Base-by-base conservation (phyloP, 2,113 vertebrate genomes). In the Anthoscopus minutus region DNA sequence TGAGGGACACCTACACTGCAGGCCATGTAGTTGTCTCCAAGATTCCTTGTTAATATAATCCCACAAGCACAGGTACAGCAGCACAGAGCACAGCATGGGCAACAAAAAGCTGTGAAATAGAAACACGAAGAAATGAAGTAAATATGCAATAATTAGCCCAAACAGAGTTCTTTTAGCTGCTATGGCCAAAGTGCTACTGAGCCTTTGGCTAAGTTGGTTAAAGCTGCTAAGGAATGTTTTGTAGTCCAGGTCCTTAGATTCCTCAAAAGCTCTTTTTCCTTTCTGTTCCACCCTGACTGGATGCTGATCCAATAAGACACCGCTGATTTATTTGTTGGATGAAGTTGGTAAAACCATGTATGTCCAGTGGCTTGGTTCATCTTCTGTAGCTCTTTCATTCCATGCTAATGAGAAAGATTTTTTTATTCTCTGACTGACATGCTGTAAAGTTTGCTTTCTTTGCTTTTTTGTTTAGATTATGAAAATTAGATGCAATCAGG, bases 191-290 rank as follows among this genome's bases (percentile, higher is more conserved):
- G 58, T 28, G 19, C 16, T 86, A 31, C 28, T 47, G 54, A 42
- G 54, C 38, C 58, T 81, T 62, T n/a, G 54, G 71, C 58, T 65
- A 73, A 24, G 12, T 24, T 50, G 18, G 38, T 86, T 88, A 88
- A 96, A 92, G 66, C 50, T 89, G 40, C 40, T 86, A 21, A 88
- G 58, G 79, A 88, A 94, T 90, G 64, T 50, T 58, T 70, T 73
- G 54, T 22, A 45, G 47, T 25, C 45, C 33, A 53, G 0, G 0
- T 48, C 74, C 66, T 73, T 23, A 92, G 13, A 70, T 73, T 92
- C 54, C 82, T 88, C n/a, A 70, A 62, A 61, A 82, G 19, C 1
- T 57, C 33, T 70, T 93, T 61, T 62, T 58, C 18, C 24, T 70
- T 73, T 93, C 58, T 77, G 7, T 27, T 88, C 38, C 60, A 62